These are phyloP conservation scores for Hippopotamus amphibius DNA, from an alignment of 2,113 vertebrate species.

Conservation along the genomic window DNA sequence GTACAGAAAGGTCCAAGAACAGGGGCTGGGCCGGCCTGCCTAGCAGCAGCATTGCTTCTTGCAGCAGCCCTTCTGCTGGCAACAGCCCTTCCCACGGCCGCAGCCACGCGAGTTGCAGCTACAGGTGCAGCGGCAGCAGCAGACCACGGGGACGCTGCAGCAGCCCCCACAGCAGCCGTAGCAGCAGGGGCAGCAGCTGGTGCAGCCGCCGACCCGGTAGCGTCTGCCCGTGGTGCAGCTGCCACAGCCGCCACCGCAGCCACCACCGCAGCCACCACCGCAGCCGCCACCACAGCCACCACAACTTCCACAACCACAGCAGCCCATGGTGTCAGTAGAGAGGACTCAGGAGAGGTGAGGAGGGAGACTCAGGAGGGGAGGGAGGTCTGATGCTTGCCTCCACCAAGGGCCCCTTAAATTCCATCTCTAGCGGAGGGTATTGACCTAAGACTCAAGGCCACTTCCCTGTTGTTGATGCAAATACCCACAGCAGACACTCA, in stretches of 20 bases:
- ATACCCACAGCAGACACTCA: not conserved
- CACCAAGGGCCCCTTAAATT: not conserved
- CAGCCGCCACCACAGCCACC: rapidly evolving
- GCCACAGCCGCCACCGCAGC: rapidly evolving
- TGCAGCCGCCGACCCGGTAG: not conserved
- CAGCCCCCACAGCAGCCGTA: not conserved
- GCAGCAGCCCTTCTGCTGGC: not conserved
- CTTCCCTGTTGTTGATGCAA: not conserved
- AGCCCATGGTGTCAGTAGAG: slow-evolving; percentile 33
- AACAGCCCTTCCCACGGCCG: slow-evolving; percentile 40
- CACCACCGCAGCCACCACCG: rapidly evolving
- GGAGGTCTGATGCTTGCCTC: not conserved
- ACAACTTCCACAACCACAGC: not conserved
- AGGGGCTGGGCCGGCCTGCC: rapidly evolving
- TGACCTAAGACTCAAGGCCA: not conserved
- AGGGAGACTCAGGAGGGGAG: not conserved
- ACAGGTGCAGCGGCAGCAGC: not conserved
- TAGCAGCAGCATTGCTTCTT: slow-evolving; percentile 36
- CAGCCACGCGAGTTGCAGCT: not conserved
- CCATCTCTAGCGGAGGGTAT: not conserved
- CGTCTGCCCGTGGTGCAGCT: not conserved
- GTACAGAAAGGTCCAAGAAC: not conserved
- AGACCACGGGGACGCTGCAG: not conserved
- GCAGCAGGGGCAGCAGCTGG: not conserved
- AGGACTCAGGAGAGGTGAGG: not conserved